Conservation (phyloP, 2,888 invertebrate species). For the Erannis defoliaria region DNA sequence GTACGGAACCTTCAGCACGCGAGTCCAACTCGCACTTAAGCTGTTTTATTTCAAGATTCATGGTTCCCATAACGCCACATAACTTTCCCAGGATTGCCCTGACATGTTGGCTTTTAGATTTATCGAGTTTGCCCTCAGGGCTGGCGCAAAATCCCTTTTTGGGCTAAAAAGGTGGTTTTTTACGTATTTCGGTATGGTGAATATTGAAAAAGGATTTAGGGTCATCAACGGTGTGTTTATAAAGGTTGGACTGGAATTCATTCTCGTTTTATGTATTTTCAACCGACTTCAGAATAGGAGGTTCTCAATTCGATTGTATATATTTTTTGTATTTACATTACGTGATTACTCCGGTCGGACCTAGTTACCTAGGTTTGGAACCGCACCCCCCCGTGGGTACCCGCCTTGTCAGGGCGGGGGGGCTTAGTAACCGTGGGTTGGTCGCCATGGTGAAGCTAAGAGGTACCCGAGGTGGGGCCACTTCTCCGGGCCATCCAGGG, state of each 20-base stretch:
- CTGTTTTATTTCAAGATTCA: constrained; percentile 15
- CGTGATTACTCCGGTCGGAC: no score
- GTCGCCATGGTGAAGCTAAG: no score
- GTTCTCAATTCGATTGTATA: no score
- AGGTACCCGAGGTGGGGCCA: no score
- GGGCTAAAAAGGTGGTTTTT: constrained; percentile 18
- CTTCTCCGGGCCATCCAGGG: no score
- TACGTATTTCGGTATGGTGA: constrained; percentile 10
- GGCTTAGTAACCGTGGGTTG: no score
- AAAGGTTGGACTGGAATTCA: constrained; percentile 1
- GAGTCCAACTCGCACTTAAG: background rate
- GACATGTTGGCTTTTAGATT: constrained; percentile 30
- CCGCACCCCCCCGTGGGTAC: no score
- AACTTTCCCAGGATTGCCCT: constrained; percentile 19
- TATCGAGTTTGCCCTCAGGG: constrained; percentile 13
- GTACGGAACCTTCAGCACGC: no score
- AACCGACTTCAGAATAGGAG: no score
- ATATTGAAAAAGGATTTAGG: constrained; percentile 17
- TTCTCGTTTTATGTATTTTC: background rate
- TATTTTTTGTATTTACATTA: no score
- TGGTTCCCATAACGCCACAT: constrained; percentile 15
- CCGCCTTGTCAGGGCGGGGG: no score
- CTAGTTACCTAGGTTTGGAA: no score
- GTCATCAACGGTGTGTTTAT: constrained; percentile 7
- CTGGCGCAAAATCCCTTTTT: constrained; percentile 15